A percentile compares a stretch with the other conserved stretches of the same genome.
Evolutionary conservation across 2,113 vertebrate species (phyloP).

Genomic region (Agelaius tricolor): DNA sequence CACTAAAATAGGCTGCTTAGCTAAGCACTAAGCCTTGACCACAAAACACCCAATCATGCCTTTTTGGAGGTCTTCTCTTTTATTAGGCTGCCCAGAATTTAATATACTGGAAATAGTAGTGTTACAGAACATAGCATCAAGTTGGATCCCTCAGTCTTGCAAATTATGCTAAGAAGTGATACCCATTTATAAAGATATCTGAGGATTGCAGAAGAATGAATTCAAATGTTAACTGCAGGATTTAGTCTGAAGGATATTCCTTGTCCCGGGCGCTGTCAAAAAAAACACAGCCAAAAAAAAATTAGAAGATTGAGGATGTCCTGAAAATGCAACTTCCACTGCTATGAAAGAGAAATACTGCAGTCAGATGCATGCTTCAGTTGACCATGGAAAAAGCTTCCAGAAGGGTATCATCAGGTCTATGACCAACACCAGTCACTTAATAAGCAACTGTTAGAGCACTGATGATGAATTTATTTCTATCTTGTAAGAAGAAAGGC

Average conservation of each 20-base stretch:
- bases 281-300: neutral
- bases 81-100: neutral
- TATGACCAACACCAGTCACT: neutral
- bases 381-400: neutral
- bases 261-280: neutral
- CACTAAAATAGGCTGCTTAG: neutral
- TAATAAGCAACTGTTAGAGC: neutral
- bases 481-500: neutral
- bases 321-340: neutral
- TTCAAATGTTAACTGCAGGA: neutral
- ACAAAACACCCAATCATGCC: neutral
- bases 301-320: neutral
- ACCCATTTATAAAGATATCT: neutral
- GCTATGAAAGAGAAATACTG: neutral
- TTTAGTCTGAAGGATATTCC: neutral
- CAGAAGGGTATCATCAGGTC: neutral
- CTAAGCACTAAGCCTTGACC: neutral
- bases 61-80: neutral
- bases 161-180: neutral
- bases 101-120: neutral
- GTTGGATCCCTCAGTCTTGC: neutral
- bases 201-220: neutral
- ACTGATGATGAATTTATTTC: neutral
- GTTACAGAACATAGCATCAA: neutral
- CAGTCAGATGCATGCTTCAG: neutral